A percentile compares a stretch with the other conserved stretches of the same genome.
These are phyloP conservation scores for Listronotus oregonensis DNA, from an alignment of 1,140 invertebrate species.

Conservation along the genomic window DNA sequence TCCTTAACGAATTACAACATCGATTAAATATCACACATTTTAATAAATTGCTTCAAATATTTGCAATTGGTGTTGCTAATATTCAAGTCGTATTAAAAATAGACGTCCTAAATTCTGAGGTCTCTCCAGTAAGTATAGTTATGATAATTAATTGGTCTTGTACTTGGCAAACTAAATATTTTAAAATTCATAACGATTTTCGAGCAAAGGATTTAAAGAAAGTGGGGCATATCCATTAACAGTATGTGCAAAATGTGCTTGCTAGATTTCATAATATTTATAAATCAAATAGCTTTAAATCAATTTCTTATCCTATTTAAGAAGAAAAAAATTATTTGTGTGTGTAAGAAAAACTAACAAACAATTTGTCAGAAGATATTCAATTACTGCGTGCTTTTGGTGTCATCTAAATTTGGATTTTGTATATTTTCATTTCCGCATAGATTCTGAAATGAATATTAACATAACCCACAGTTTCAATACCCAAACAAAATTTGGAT, in stretches of 20 bases:
- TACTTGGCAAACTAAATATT: conserved; percentile 13
- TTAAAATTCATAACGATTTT: too few relatives aligned
- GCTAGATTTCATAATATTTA: conserved; percentile 20
- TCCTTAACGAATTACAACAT: too few relatives aligned
- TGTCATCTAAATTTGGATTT: conserved; percentile 27
- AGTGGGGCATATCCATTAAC: conserved; percentile 19
- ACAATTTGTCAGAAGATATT: conserved; percentile 25
- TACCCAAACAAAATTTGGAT: too few relatives aligned
- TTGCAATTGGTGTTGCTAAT: not conserved
- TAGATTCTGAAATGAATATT: conserved; percentile 20
- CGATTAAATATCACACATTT: too few relatives aligned
- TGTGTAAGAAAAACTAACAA: conserved; percentile 15
- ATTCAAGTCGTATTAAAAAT: conserved; percentile 17
- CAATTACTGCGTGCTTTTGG: conserved; percentile 20
- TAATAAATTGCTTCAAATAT: too few relatives aligned
- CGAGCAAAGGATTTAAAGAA: conserved; percentile 1
- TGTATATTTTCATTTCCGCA: conserved; percentile 32
- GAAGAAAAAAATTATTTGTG: conserved; percentile 18
- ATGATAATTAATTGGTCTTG: conserved; percentile 14
- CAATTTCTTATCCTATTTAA: not conserved
- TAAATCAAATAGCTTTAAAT: conserved; percentile 5
- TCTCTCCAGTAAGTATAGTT: conserved; percentile 5
- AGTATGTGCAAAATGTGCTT: conserved; percentile 11
- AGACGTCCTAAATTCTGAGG: conserved; percentile 22
- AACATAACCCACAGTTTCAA: not conserved